Evolutionary conservation across 2,113 vertebrate genomes (phyloP).

Genomic region (Colius striatus): DNA sequence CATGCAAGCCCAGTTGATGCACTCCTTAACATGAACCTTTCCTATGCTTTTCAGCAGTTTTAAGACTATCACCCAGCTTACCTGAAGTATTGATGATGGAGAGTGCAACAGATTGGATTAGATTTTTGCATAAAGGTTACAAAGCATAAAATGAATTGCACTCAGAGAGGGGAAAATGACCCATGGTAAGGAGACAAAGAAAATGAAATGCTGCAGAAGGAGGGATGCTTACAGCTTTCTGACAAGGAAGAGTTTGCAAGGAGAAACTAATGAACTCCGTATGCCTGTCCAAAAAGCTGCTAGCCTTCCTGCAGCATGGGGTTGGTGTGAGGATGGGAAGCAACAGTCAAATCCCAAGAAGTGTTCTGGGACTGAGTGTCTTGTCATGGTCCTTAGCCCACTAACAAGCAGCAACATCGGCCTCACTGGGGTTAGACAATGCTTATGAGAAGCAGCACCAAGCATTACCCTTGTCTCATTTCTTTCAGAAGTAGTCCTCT

Average conservation of each 20-base stretch:
- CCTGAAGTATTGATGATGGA: not conserved
- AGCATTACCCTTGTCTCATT: not conserved
- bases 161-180: not conserved
- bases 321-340: not conserved
- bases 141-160: not conserved
- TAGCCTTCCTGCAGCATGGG: not conserved
- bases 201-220: not conserved
- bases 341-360: not conserved
- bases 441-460: fast-evolving
- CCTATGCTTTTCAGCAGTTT: not conserved
- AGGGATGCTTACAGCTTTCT: not conserved
- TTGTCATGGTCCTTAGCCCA: not conserved
- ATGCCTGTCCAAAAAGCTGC: not conserved
- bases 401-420: not conserved
- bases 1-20: not conserved
- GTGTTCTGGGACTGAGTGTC: fast-evolving
- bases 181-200: fast-evolving
- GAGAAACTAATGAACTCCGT: fast-evolving
- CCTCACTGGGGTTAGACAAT: not conserved
- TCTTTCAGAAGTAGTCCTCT: not conserved
- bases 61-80: not conserved
- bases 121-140: not conserved
- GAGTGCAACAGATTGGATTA: not conserved
- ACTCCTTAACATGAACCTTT: not conserved
- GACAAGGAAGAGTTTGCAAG: not conserved